Evolutionary conservation across 2,888 invertebrate genomes (phyloP).

Genomic region (Lordiphosa andalusiaca): DNA sequence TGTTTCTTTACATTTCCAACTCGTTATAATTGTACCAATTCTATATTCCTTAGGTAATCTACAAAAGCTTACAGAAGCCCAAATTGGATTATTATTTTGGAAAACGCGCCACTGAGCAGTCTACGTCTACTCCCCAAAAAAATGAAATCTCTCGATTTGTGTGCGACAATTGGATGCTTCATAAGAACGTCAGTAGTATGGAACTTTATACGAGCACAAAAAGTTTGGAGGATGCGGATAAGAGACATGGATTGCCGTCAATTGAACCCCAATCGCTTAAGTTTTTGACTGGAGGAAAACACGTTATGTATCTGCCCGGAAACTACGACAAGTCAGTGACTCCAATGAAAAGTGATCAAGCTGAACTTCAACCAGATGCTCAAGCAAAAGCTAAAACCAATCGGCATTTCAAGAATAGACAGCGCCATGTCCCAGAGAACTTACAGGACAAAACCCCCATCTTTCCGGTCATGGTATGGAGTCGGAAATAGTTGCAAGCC

Average conservation of each 20-base stretch:
- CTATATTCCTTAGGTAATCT: slow-evolving; percentile 26
- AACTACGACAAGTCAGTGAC: slow-evolving; percentile 20
- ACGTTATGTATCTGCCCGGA: slow-evolving; percentile 87
- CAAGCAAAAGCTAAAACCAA: slow-evolving; percentile 22
- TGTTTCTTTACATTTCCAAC: neutral
- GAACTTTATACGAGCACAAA: slow-evolving; percentile 49
- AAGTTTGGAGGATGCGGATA: slow-evolving; percentile 41
- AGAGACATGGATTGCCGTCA: slow-evolving; percentile 37
- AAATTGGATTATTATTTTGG: slow-evolving; percentile 26
- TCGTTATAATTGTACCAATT: neutral
- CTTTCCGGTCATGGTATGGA: slow-evolving; percentile 30
- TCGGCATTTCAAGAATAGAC: slow-evolving; percentile 44
- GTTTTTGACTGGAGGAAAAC: slow-evolving; percentile 85
- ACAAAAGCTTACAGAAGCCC: slow-evolving; percentile 45
- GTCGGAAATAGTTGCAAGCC: neutral
- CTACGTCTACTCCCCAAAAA: slow-evolving; percentile 12
- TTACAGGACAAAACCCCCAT: slow-evolving; percentile 54
- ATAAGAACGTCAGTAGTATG: slow-evolving; percentile 71
- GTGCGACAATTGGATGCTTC: slow-evolving; percentile 88
- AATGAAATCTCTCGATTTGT: slow-evolving; percentile 23
- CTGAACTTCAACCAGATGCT: slow-evolving; percentile 15
- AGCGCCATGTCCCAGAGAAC: slow-evolving; percentile 46
- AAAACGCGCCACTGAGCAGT: slow-evolving; percentile 2
- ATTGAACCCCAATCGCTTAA: slow-evolving; percentile 80
- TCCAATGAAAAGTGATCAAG: slow-evolving; percentile 4